Conservation (phyloP, 2,113 vertebrate species). For the Tyto alba region DNA sequence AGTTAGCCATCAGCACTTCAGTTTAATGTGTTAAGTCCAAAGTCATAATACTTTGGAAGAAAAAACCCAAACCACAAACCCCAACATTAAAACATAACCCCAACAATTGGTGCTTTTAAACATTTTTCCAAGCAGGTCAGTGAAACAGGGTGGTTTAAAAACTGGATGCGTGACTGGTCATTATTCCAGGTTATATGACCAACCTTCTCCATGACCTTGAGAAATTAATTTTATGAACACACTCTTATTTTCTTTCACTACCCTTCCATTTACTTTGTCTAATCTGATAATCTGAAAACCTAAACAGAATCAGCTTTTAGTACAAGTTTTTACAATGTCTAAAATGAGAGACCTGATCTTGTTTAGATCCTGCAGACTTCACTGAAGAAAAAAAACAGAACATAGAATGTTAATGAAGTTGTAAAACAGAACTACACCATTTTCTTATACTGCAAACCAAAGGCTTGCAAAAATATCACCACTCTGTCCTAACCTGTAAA, state of each 20-base stretch:
- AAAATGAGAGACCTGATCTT: neutral
- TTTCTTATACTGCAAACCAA: neutral
- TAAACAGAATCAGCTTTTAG: neutral
- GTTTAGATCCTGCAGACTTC: neutral
- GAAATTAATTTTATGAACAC: neutral
- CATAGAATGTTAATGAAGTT: neutral
- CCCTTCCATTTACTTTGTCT: neutral
- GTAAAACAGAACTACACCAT: neutral
- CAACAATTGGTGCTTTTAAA: neutral
- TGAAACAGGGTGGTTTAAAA: neutral
- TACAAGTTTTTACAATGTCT: neutral
- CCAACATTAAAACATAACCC: neutral
- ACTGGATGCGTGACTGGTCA: fast-evolving
- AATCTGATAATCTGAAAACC: neutral
- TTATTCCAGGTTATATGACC: neutral
- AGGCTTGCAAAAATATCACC: neutral
- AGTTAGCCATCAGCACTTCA: neutral
- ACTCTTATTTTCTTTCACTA: neutral
- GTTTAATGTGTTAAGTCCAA: neutral
- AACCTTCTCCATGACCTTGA: neutral
- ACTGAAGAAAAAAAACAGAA: neutral
- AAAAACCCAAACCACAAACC: neutral
- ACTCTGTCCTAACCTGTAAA: neutral
- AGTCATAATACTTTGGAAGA: neutral
- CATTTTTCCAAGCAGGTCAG: neutral